A percentile compares a stretch with the other conserved stretches of the same genome.
Conservation (phyloP, 2,113 vertebrate species). For the Hystrix brachyura region DNA sequence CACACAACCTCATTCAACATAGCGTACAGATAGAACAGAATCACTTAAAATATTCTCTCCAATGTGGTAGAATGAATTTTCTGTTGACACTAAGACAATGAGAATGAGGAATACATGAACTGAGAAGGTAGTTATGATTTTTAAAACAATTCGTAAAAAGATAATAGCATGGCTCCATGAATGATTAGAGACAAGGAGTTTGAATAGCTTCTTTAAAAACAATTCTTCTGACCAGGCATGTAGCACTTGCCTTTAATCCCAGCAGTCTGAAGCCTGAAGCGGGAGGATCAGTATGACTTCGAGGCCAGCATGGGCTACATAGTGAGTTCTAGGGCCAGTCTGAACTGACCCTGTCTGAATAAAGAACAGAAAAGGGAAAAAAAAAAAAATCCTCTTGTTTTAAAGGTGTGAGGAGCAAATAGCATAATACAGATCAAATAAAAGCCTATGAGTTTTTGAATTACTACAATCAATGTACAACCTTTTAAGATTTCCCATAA, state of each 20-base stretch:
- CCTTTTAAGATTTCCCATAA: neutral
- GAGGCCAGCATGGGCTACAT: neutral
- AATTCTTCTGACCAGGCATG: neutral
- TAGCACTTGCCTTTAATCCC: neutral
- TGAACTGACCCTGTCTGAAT: neutral
- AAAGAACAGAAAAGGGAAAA: neutral
- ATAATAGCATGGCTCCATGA: neutral
- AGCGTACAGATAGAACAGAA: neutral
- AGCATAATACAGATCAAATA: neutral
- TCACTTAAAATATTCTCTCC: neutral
- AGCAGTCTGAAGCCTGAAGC: neutral
- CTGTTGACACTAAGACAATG: neutral
- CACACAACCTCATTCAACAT: neutral
- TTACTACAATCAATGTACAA: neutral
- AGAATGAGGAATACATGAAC: neutral
- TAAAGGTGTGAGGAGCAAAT: neutral
- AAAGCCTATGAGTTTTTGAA: neutral
- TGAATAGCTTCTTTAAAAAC: neutral
- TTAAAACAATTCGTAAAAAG: neutral
- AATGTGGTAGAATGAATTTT: neutral
- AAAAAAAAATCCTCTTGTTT: neutral
- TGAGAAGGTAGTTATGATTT: neutral
- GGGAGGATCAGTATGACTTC: neutral
- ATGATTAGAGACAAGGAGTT: neutral
- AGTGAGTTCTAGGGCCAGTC: neutral